phyloP scores from a whole-genome alignment of 2,888 invertebrate species.

The Tipula unca region DNA sequence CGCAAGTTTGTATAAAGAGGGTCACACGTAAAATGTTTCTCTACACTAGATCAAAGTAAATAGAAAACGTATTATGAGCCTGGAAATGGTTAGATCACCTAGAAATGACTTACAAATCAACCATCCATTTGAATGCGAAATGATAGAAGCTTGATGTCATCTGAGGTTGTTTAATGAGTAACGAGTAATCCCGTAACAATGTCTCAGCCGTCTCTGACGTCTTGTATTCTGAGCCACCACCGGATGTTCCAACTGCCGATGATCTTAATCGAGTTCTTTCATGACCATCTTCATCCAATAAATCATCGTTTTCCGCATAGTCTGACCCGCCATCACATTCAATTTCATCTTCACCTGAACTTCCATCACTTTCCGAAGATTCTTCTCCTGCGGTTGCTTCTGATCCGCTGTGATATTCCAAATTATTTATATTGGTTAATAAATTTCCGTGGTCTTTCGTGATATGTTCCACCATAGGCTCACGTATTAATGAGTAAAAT shows the following conservation, averaged over 20 bases:
- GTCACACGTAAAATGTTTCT: not conserved
- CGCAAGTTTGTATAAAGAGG: not conserved
- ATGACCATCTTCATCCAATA: not conserved
- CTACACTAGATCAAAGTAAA: not conserved
- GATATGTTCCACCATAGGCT: conserved; percentile 27
- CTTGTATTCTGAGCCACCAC: not conserved
- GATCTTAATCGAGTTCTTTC: not conserved
- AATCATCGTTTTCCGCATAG: conserved; percentile 27
- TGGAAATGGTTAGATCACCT: not conserved
- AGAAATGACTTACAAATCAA: not conserved
- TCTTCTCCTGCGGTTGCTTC: conserved; percentile 23
- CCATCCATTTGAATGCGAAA: not conserved
- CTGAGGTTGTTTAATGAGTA: not conserved
- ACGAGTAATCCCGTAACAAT: not conserved
- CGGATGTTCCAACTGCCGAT: not conserved
- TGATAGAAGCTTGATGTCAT: not conserved
- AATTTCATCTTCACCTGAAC: conserved; percentile 23
- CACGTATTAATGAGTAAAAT: conserved; percentile 23
- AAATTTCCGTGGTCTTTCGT: conserved; percentile 21
- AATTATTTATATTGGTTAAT: conserved; percentile 23
- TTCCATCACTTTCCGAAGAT: conserved; percentile 25
- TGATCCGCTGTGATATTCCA: conserved; percentile 29
- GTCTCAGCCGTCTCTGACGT: not conserved
- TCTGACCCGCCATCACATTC: conserved; percentile 24
- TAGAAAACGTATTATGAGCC: not conserved